Evolutionary conservation across 2,113 vertebrate genomes (phyloP), one percentile per base, ranked within the genome.

Genomic region (Leiothrix lutea): DNA sequence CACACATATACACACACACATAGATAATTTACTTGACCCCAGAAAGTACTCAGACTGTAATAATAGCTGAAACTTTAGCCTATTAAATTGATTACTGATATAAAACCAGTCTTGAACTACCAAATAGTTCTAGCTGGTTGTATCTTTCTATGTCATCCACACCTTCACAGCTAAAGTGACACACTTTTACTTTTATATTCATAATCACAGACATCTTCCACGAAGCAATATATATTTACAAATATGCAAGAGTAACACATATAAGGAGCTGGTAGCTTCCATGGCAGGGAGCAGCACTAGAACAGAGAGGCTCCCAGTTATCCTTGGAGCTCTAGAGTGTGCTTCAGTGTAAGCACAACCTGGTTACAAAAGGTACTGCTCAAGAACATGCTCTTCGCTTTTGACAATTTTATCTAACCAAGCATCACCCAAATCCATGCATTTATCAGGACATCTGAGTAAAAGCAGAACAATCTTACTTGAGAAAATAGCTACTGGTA

Each of bases 401-500:
- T 17, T 26, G 8, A 51, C 28, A 23, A 57, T 86, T 64, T 82
- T 35, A 86, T 17, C n/a, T 80, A 66, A 85, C 14, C 69, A 85
- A 81, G 38, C 47, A 56, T 53, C 56, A 70, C 18, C 11, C 11
- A 9, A 58, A 10, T 3, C 53, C 70, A 84, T 25, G 23, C 6
- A 58, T 3, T 53, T 24, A 53, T 50, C 8, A n/a, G 14, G 5
- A 4, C 11, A 48, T 22, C 35, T 64, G 38, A 60, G 24, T 11
- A 71, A 42, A 78, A 40, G 31, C 17, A 88, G 18, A 57, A 47
- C 12, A 40, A 35, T 38, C 48, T 61, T 40, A 75, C 44, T 66
- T 47, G 50, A 74, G 72, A 85, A 83, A 92, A 86, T 40, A 92
- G 92, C 54, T n/a, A 57, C 12, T 35, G 45, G 17, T 26, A 87